phyloP scores from a whole-genome alignment of 2,113 vertebrate species.

The Alces alces region DNA sequence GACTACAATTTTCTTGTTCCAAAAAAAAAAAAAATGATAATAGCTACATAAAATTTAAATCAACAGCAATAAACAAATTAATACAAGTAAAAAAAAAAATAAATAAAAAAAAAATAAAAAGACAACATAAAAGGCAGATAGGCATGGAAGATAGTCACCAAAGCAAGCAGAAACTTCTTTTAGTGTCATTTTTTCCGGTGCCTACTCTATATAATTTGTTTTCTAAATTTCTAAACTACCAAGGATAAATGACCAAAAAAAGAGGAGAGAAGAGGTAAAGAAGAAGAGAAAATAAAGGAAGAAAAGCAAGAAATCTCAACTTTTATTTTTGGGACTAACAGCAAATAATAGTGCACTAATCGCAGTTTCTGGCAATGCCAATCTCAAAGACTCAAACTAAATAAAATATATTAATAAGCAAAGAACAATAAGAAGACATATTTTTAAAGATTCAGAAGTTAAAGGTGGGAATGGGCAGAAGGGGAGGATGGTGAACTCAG shows the following conservation, averaged over 20 bases:
- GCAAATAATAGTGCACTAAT: background rate
- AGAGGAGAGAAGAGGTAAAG: background rate
- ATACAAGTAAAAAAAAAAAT: background rate
- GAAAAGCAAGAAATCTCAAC: background rate
- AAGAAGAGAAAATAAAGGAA: background rate
- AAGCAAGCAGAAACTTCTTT: background rate
- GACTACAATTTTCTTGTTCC: background rate
- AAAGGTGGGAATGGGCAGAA: background rate
- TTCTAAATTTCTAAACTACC: background rate
- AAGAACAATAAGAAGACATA: background rate
- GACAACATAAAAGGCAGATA: background rate
- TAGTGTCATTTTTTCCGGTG: background rate
- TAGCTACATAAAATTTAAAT: background rate
- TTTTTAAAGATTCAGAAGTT: background rate
- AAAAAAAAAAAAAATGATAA: background rate
- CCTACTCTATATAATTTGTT: background rate
- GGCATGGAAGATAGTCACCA: background rate
- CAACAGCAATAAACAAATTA: background rate
- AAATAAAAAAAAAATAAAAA: no score
- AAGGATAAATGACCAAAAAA: background rate
- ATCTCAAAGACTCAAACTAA: background rate
- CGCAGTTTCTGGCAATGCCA: background rate
- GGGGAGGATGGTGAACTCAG: background rate
- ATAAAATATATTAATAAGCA: background rate
- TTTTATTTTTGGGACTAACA: background rate